Base-by-base conservation (phyloP, 2,113 vertebrate genomes). In the Hiodon tergisus region DNA sequence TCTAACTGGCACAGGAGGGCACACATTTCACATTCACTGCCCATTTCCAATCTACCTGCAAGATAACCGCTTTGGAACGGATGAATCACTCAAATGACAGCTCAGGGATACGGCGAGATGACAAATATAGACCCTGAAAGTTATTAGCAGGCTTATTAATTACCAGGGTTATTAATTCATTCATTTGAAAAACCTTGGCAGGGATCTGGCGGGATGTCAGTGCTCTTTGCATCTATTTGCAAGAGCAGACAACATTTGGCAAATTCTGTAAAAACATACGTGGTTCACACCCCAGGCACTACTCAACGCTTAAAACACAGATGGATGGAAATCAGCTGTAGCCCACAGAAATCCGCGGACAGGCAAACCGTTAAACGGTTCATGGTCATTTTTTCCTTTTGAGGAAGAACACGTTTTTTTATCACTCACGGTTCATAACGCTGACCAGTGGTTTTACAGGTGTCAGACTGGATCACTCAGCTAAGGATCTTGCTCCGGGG, bases 51-150 rank as follows among this genome's bases (percentile, higher is more conserved):
- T 85, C 73, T 81, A 81, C 76, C 83, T 82, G 67, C 70, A 80
- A 82, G 77, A 83, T 0, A 80, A 83, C 79, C 59, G 53, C 81
- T 79, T 75, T 81, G 67, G 83, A 46, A 78, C 73, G 72, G 31
- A 76, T 55, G 77, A 86, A 88, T 88, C 85, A 84, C 85, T 82
- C 75, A 78, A 51, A 82, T 71, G 83, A 87, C 76, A 78, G 76
- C 84, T 78, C 5, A 74, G 78, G 82, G 72, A 78, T 80, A 78
- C 80, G 77, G 81, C 53, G 13, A 75, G 72, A 6, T 74, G 11
- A 72, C 61, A 17, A 69, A 74, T 48, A 66, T 68, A 73, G 62
- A 47, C 13, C 10, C n/a, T 48, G 52, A 76, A 82, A 70, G 77
- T 80, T 85, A 81, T 81, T 81, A 74, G 73, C 58, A 76, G 82